Evolutionary conservation across 2,113 vertebrate species (phyloP).

Genomic region (Nannospalax galili): DNA sequence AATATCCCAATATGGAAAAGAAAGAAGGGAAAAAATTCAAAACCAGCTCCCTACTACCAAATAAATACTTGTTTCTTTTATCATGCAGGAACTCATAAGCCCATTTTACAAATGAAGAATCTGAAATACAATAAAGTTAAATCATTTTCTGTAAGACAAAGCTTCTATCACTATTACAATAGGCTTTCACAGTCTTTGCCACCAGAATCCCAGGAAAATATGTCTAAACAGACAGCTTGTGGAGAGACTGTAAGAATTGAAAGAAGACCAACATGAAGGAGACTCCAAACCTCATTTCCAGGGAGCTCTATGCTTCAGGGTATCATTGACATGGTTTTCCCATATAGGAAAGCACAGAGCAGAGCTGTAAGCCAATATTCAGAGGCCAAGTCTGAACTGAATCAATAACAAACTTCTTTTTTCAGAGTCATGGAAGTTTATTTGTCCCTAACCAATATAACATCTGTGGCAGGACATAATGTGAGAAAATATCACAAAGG

Average conservation of each 20-base stretch:
- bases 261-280: background rate
- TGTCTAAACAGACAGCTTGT: background rate
- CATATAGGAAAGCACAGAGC: background rate
- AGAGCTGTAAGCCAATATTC: background rate
- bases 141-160: background rate
- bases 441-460: background rate
- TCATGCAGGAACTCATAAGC: too few relatives aligned
- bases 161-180: background rate
- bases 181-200: background rate
- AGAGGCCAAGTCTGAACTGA: background rate
- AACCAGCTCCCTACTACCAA: too few relatives aligned
- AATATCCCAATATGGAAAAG: background rate
- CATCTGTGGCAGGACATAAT: background rate
- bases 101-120: background rate
- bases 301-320: accelerated
- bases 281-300: background rate
- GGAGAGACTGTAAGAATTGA: background rate
- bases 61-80: too few relatives aligned
- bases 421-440: background rate
- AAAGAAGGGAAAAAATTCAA: too few relatives aligned
- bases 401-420: background rate
- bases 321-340: background rate
- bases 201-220: slow-evolving; percentile 14
- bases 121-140: background rate
- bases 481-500: background rate